phyloP scores from a whole-genome alignment of 2,797 vertebrate genomes.

The Periparus ater region DNA sequence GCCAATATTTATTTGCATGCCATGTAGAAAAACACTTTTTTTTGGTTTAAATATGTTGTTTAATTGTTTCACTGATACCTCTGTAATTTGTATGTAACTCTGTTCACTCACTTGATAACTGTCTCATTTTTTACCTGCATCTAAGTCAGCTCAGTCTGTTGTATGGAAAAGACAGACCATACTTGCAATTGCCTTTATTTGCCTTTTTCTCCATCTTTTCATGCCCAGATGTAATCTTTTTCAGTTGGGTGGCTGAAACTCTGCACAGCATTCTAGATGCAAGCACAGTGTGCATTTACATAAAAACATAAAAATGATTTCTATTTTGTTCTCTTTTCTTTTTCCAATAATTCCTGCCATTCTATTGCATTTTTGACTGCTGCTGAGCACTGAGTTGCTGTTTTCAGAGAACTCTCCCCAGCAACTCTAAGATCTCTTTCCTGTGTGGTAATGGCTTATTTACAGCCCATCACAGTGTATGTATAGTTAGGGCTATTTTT shows the following conservation, averaged over 20 bases:
- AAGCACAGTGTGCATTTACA: not conserved
- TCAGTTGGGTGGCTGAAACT: not conserved
- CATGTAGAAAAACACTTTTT: fast-evolving
- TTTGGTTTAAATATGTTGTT: not conserved
- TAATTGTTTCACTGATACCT: not conserved
- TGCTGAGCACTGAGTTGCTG: not conserved
- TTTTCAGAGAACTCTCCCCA: conserved; percentile 19
- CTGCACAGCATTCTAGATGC: not conserved
- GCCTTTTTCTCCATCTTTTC: not conserved
- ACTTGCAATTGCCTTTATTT: not conserved
- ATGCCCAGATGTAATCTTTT: not conserved
- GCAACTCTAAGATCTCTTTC: conserved; percentile 5
- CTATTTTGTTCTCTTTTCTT: conserved; percentile 10
- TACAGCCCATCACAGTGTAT: not conserved
- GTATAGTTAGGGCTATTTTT: conserved; percentile 39
- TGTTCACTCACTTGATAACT: not conserved
- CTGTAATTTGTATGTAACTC: not conserved
- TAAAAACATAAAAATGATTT: conserved; percentile 9
- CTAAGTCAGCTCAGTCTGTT: not conserved
- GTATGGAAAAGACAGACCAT: not conserved
- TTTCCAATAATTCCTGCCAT: conserved; percentile 1
- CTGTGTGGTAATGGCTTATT: conserved; percentile 36
- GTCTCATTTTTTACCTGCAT: not conserved
- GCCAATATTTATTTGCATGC: not conserved
- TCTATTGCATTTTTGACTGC: conserved; percentile 23